phyloP scores from a whole-genome alignment of 2,888 invertebrate species.

The Neria commutata region DNA sequence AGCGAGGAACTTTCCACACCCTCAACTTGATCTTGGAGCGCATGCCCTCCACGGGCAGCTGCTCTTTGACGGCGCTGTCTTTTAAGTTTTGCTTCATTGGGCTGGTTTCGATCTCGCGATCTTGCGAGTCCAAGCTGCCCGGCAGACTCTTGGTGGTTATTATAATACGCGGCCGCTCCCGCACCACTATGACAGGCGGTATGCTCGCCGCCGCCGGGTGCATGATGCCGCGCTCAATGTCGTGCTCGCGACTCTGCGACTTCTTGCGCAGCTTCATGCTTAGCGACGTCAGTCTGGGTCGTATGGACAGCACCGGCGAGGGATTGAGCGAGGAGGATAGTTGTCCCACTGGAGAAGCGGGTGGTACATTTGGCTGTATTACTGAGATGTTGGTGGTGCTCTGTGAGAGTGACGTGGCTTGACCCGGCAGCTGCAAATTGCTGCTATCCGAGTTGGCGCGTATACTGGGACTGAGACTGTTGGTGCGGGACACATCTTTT shows the following conservation, averaged over 20 bases:
- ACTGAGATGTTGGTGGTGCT: constrained; percentile 60
- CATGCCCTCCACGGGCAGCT: constrained; percentile 56
- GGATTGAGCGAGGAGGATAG: constrained; percentile 60
- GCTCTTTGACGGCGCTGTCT: constrained; percentile 60
- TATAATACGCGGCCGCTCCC: constrained; percentile 62
- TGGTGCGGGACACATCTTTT: constrained; percentile 54
- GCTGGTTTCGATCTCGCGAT: constrained; percentile 64
- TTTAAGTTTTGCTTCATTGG: constrained; percentile 30
- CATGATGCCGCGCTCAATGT: constrained; percentile 48
- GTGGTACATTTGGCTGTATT: constrained; percentile 58
- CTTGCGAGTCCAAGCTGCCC: constrained; percentile 81
- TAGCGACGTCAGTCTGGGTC: constrained; percentile 58
- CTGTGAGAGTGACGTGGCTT: constrained; percentile 51
- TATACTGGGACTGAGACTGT: constrained; percentile 55
- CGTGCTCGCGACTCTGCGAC: constrained; percentile 46
- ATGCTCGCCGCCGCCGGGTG: constrained; percentile 42
- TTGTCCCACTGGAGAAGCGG: constrained; percentile 60
- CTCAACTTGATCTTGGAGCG: constrained; percentile 60
- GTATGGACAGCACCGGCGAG: constrained; percentile 57
- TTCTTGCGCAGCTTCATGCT: constrained; percentile 60
- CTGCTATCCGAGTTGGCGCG: constrained; percentile 41
- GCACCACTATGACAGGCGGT: constrained; percentile 48
- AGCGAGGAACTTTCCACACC: constrained; percentile 74
- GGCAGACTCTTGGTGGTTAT: constrained; percentile 77
- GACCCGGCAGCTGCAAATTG: constrained; percentile 46